Evolutionary conservation across 1,140 invertebrate genomes (phyloP), one percentile per base, ranked within the genome.

Genomic region (Heliconius nattereri): DNA sequence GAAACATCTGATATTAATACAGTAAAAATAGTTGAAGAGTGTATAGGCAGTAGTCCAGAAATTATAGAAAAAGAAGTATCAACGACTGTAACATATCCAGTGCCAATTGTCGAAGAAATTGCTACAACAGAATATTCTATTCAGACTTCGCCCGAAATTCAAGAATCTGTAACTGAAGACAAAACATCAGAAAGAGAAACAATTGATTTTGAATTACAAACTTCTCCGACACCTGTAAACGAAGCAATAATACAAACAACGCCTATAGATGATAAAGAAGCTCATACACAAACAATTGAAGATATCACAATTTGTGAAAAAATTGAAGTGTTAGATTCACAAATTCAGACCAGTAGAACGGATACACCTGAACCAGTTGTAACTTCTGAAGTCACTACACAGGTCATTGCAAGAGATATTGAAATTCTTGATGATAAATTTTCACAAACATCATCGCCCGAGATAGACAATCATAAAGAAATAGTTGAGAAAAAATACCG

Each of bases 11-110:
- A 95, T 78, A 91, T 94, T 7, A 94, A 90, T 32, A 95, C 95
- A 52, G 96, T 96, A 1, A 96, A 96, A 94, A 93, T 96, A 80
- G 88, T 96, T n/a, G 96, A 96, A 94, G 96, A 96, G 93, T 94
- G 92, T 74, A 81, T 96, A 11, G 86, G 92, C 57, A 91, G 89
- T 54, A 91, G 92, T 82, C 93, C 93, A 76, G 94, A 95, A 89
- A 87, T 88, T 23, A 78, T 91, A 29, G 73, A 94, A 81, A 90
- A 92, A 80, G 87, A 92, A 82, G 87, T 95, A 16, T 81, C 85
- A 57, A 94, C 92, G 13, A 95, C 96, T 81, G 83, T 96, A 29
- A 94, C 96, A 5, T 95, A 94, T 78, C 95, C 95, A 26, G 95
- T 96, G 5, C 95, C 95, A 80, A 93, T 96, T 5, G 87, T 96